Percentiles rank a stretch among this genome's conserved stretches.
phyloP scores from a whole-genome alignment of 2,888 invertebrate genomes.

The Caenorhabditis sp. region DNA sequence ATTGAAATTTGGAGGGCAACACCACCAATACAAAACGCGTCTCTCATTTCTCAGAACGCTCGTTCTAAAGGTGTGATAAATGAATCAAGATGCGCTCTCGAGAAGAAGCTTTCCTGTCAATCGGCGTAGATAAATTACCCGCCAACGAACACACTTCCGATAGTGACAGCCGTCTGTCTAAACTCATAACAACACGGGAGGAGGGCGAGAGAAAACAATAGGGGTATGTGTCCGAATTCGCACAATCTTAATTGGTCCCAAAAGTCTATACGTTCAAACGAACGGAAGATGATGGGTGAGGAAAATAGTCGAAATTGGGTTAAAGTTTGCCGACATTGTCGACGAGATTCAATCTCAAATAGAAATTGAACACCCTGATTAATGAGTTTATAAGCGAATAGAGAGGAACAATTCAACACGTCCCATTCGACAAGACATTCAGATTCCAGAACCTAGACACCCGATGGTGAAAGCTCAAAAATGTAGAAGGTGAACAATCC shows the following conservation, averaged over 20 bases:
- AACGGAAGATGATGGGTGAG: constrained; percentile 9
- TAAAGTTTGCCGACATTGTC: constrained; percentile 39
- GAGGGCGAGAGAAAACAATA: constrained; percentile 12
- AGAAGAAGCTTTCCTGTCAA: constrained; percentile 28
- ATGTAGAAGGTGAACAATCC: background rate
- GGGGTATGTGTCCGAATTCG: constrained; percentile 4
- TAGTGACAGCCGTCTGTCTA: constrained; percentile 46
- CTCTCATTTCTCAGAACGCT: constrained; percentile 8
- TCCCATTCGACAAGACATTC: background rate
- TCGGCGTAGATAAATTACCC: constrained; percentile 50
- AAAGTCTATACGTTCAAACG: constrained; percentile 38
- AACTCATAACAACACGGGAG: constrained; percentile 41
- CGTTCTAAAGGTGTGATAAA: constrained; percentile 52
- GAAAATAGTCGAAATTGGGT: constrained; percentile 43
- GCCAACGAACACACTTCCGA: constrained; percentile 52
- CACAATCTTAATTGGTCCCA: constrained; percentile 58
- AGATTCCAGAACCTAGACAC: background rate
- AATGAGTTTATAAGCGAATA: constrained; percentile 56
- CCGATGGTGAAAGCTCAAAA: background rate
- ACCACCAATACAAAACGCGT: background rate
- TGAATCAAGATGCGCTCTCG: constrained; percentile 31
- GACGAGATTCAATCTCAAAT: constrained; percentile 57
- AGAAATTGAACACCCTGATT: constrained; percentile 55
- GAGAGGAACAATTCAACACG: constrained; percentile 21
- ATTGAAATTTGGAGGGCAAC: constrained; percentile 29